phyloP scores from a whole-genome alignment of 2,113 vertebrate species.

The Origma solitaria region DNA sequence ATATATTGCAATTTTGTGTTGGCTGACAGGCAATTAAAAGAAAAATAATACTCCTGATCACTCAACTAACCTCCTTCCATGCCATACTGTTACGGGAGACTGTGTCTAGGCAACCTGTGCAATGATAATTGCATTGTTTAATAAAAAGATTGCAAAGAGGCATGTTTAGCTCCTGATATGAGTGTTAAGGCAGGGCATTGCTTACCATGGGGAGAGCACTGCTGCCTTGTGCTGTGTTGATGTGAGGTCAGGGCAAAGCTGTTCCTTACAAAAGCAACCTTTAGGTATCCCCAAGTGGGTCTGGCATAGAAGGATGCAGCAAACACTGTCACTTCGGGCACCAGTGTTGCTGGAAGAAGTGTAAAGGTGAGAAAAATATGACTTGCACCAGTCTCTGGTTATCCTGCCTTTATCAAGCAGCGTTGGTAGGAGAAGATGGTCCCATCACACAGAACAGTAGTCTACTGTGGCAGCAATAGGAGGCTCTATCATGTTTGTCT shows the following conservation, averaged over 20 bases:
- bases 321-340: not conserved
- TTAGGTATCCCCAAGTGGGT: not conserved
- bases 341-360: not conserved
- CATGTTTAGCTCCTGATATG: not conserved
- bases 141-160: not conserved
- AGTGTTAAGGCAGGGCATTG: not conserved
- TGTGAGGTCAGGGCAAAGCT: not conserved
- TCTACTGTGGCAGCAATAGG: not conserved
- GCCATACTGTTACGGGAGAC: not conserved
- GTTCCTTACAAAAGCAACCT: not conserved
- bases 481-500: not conserved
- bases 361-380: not conserved
- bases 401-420: not conserved
- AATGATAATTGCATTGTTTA: not conserved
- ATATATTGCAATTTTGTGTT: not conserved
- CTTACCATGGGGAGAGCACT: not conserved
- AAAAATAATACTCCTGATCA: not conserved
- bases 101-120: not conserved
- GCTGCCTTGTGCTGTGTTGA: not conserved
- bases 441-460: not conserved
- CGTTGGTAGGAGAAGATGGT: accelerated
- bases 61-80: not conserved
- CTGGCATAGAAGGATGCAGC: not conserved
- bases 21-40: not conserved
- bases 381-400: not conserved